Evolutionary conservation across 2,797 vertebrate genomes (phyloP).

Genomic region (Cossypha polioptera): DNA sequence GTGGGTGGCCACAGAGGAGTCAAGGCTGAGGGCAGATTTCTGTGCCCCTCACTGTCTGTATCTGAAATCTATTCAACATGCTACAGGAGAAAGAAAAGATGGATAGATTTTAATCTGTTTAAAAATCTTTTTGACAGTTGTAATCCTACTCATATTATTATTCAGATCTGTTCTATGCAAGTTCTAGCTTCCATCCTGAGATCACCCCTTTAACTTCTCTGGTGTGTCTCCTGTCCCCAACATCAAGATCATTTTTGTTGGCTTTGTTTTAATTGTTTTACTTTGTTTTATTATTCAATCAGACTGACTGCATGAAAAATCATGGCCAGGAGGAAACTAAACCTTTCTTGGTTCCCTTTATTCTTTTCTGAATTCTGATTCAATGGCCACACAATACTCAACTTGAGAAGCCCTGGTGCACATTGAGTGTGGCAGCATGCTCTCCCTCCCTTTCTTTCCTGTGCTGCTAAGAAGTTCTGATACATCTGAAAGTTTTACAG

Average conservation of each 20-base stretch:
- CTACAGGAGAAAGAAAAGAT: background rate
- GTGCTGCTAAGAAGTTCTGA: background rate
- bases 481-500: background rate
- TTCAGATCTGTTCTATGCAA: background rate
- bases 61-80: background rate
- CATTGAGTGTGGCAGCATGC: background rate
- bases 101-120: background rate
- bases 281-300: background rate
- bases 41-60: background rate
- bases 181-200: background rate
- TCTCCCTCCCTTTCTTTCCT: background rate
- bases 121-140: background rate
- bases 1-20: background rate
- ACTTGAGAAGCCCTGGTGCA: background rate
- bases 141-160: background rate
- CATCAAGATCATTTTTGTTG: background rate
- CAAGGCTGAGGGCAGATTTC: background rate
- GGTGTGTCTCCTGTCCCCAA: background rate
- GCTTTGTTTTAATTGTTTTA: background rate
- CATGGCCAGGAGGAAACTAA: accelerated
- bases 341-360: background rate
- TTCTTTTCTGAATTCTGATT: background rate
- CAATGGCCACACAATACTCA: background rate
- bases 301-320: background rate
- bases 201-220: background rate